A percentile compares a stretch with the other conserved stretches of the same genome.
Evolutionary conservation across 1,140 invertebrate genomes (phyloP).

Genomic region (Drosophila sp.): DNA sequence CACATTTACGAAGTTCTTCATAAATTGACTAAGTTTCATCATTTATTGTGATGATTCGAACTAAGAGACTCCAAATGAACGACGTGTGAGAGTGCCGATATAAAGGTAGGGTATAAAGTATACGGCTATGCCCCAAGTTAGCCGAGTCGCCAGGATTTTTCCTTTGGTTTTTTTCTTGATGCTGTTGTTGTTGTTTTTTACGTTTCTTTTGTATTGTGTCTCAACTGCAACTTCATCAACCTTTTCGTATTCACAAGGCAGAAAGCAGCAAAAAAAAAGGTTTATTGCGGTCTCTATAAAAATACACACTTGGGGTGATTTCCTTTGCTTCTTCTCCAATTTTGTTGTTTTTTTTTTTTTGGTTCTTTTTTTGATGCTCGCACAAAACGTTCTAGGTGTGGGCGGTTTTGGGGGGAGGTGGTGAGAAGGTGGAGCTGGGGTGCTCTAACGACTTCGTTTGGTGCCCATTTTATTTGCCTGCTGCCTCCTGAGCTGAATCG

Average conservation of each 20-base stretch:
- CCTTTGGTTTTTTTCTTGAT: conserved; percentile 4
- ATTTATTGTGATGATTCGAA: too few species aligned
- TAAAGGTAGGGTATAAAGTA: background rate
- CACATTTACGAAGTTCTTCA: too few species aligned
- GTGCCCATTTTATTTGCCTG: conserved; percentile 79
- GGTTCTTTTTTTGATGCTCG: conserved; percentile 45
- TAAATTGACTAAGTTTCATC: too few species aligned
- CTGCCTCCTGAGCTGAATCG: conserved; percentile 33
- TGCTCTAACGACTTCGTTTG: conserved; percentile 74
- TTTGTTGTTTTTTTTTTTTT: conserved; percentile 23
- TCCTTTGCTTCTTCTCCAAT: conserved; percentile 29
- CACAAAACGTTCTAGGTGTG: conserved; percentile 66
- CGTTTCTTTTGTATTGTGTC: conserved; percentile 65
- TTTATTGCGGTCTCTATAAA: conserved; percentile 81
- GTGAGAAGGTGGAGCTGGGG: conserved; percentile 23
- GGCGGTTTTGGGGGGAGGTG: conserved; percentile 50
- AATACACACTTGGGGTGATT: conserved; percentile 81
- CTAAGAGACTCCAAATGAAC: too few species aligned
- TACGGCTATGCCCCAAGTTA: background rate
- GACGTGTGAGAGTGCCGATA: too few species aligned
- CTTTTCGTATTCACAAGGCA: conserved; percentile 41
- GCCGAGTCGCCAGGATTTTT: background rate
- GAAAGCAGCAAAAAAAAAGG: conserved; percentile 56
- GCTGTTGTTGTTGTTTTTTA: background rate
- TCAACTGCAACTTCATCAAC: conserved; percentile 73